phyloP scores from a whole-genome alignment of 2,113 vertebrate genomes.

The Numida meleagris region DNA sequence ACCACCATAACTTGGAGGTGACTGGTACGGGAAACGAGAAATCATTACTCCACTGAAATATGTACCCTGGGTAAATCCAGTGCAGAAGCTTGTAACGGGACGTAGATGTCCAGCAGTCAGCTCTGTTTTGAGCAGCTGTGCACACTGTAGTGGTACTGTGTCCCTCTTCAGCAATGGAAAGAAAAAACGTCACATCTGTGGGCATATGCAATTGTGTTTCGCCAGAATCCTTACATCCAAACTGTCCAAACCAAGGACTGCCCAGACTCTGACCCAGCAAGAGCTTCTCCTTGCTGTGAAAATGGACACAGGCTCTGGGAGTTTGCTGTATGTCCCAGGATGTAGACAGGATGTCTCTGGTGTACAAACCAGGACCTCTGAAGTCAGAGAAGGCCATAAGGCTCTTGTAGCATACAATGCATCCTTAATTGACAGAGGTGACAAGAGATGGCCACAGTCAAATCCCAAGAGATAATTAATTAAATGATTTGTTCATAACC shows the following conservation, averaged over 20 bases:
- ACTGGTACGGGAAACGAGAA: not conserved
- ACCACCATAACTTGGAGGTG: not conserved
- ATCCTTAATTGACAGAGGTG: not conserved
- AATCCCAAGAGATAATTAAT: not conserved
- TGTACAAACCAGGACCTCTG: not conserved
- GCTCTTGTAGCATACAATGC: not conserved
- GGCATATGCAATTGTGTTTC: rapidly evolving
- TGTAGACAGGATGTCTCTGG: rapidly evolving
- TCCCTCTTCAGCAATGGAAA: not conserved
- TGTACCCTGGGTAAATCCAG: not conserved
- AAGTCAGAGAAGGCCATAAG: not conserved
- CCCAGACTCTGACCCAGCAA: not conserved
- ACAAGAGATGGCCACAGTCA: rapidly evolving
- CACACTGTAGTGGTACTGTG: not conserved
- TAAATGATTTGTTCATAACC: not conserved
- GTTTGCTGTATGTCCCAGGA: rapidly evolving
- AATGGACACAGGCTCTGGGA: not conserved
- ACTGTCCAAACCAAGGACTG: rapidly evolving
- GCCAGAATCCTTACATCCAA: not conserved
- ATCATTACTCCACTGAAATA: not conserved
- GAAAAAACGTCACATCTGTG: rapidly evolving
- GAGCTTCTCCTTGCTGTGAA: not conserved
- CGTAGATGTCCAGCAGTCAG: not conserved
- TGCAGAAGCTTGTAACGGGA: not conserved
- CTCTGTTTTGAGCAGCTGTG: not conserved